A percentile compares a stretch with the other conserved stretches of the same genome.
phyloP scores from a whole-genome alignment of 2,888 invertebrate species.

The Drosophila mercatorum region DNA sequence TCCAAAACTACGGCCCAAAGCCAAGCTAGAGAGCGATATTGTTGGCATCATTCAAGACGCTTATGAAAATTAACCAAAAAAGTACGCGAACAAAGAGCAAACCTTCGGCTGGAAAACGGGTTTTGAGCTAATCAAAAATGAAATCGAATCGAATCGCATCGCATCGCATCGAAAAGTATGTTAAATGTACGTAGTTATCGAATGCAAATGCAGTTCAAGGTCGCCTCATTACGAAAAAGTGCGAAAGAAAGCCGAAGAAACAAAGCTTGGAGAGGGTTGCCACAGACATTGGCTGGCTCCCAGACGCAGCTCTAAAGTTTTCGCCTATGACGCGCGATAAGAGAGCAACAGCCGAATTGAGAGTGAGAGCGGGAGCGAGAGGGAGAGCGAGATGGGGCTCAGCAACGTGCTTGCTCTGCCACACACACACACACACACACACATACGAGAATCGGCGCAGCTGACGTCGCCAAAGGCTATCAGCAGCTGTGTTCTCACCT shows the following conservation, averaged over 20 bases:
- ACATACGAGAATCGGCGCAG: constrained; percentile 10
- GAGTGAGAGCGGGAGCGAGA: background rate
- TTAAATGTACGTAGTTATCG: background rate
- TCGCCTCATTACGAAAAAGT: constrained; percentile 19
- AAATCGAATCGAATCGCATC: constrained; percentile 24
- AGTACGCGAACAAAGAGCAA: constrained; percentile 4
- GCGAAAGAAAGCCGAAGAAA: background rate
- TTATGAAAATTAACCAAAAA: constrained; percentile 1
- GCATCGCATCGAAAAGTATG: background rate
- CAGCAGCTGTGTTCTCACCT: constrained; percentile 23
- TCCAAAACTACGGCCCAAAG: constrained; percentile 39
- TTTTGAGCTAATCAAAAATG: constrained; percentile 34
- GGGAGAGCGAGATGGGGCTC: background rate
- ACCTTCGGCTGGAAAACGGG: constrained; percentile 48
- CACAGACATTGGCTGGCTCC: background rate
- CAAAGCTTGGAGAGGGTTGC: background rate
- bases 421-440: too few relatives aligned
- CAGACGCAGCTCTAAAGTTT: background rate
- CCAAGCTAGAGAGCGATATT: constrained; percentile 13
- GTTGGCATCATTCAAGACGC: constrained; percentile 20
- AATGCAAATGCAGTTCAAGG: constrained; percentile 61
- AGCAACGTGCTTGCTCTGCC: background rate
- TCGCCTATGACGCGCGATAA: constrained; percentile 2
- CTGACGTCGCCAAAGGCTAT: constrained; percentile 29
- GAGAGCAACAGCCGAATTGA: background rate